Base-by-base conservation (phyloP, 2,888 invertebrate genomes). In the Agrotis ipsilon region DNA sequence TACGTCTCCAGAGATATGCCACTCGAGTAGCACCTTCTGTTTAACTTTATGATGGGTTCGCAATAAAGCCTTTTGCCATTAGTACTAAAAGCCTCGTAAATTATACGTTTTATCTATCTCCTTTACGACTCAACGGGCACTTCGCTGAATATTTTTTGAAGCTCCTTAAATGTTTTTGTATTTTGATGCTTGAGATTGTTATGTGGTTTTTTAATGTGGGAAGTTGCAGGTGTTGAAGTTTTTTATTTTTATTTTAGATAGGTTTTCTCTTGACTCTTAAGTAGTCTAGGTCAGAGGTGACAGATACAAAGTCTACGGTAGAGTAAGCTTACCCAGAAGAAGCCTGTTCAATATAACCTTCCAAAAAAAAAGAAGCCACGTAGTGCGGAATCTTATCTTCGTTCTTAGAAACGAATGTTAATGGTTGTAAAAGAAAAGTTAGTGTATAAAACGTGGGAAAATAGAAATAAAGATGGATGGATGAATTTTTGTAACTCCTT, bases 11-110 rank as follows among this genome's bases (percentile, higher is more conserved):
- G 69, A 84, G 87, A 87, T 87, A 87, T 87, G 85, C 80, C 75
- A 81, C 82, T 88, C 84, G 70, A 84, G 86, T 80, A 85, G 82
- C 85, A 86, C 86, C 87, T 84, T 81, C 85, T 84, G 84, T 87
- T 88, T 88, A 88, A 87, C 84, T 89, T 90, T 89, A 89, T 89
- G 89, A 90, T 88, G 85, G 90, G 82, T 82, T 80, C 78, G 88
- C 89, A 91, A 88, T 92, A 92, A 92, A 92, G 88, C 85, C 88
- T 86, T 87, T 84, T 81, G 82, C 92, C 90, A 92, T 92, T 92
- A 92, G 90, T 87, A 90, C 89, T 90, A 88, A 92, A 89, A 91
- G 92, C 88, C 85, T 91, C 92, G 89, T 92, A 92, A 92, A 92
- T 92, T 92, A 92, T 88, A 87, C 83, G 86, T 85, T 88, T 91